Percentiles rank a stretch among this genome's conserved stretches.
Evolutionary conservation across 2,797 vertebrate species (phyloP).

Genomic region (Tenualosa thibaudeaui): DNA sequence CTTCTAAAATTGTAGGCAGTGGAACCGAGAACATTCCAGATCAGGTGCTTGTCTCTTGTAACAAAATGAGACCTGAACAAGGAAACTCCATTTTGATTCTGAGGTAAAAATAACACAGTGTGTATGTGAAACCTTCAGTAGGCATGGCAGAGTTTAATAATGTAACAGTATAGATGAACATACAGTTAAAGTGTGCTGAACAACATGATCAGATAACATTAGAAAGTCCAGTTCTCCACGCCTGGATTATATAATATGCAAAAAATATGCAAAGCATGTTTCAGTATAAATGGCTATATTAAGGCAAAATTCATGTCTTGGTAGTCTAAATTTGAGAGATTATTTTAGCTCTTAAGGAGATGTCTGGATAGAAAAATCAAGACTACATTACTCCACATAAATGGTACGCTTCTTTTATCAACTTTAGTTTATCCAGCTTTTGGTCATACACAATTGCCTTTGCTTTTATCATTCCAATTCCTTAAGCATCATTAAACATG

Average conservation of each 20-base stretch:
- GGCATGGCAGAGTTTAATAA: slow-evolving; percentile 66
- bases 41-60: not conserved
- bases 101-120: slow-evolving; percentile 62
- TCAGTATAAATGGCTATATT: not conserved
- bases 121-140: slow-evolving; percentile 59
- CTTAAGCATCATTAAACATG: not conserved
- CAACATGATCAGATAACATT: not conserved
- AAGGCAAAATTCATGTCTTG: not conserved
- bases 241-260: not conserved
- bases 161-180: slow-evolving; percentile 49
- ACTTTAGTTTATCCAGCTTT: not conserved
- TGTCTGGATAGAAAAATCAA: not conserved
- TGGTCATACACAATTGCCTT: not conserved
- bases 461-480: not conserved
- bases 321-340: not conserved
- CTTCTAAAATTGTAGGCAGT: not conserved
- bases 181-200: slow-evolving; percentile 19
- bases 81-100: slow-evolving; percentile 74
- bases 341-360: not conserved
- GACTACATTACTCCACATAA: not conserved
- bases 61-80: slow-evolving; percentile 59
- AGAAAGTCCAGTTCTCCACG: not conserved
- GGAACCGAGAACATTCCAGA: not conserved
- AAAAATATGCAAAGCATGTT: not conserved
- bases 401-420: not conserved